Base-by-base conservation (phyloP, 2,888 invertebrate genomes). In the Drosophila nigricruria region DNA sequence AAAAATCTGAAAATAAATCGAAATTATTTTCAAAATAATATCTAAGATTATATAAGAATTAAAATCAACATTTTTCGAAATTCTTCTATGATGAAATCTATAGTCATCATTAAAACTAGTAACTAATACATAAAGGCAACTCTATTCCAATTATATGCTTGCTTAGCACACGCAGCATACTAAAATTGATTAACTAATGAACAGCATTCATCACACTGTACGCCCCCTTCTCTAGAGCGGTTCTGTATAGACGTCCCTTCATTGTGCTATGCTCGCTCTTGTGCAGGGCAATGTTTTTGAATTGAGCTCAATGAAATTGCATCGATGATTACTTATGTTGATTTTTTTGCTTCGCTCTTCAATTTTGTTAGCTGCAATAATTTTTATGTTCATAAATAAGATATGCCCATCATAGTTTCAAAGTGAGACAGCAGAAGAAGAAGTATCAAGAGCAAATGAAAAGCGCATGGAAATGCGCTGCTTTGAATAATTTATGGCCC, bases 231-330 rank as follows among this genome's bases (percentile, higher is more conserved):
- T 25, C 16, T n/a, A 57, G 69, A 61, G 79, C 57, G 52, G 53
- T 54, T 58, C 64, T 59, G 52, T 64, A 14, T 74, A 65, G 71
- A 20, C 52, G 16, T 20, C 50, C 50, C 50, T 16, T 32, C 16
- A 23, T 52, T 52, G 49, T 49, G 49, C 14, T 18, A 57, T 45
- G 12, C 63, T 47, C 34, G 42, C 70, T 71, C 65, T 68, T 86
- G 73, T 76, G 72, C 40, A 43, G 45, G 66, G 71, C 73, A 67
- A 90, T 86, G 89, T 89, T 86, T 88, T 89, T 85, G 90, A 88
- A 89, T 88, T 79, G 89, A 68, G 30, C 90, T 86, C 90, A 86
- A 90, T 82, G 89, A 79, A 90, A 91, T 86, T 88, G 86, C 81
- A 82, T 74, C 82, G 73, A 90, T 90, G 90, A 90, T 87, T 80